A percentile compares a stretch with the other conserved stretches of the same genome.
Evolutionary conservation across 2,888 invertebrate genomes (phyloP).

Genomic region (Drosophila barbarae): DNA sequence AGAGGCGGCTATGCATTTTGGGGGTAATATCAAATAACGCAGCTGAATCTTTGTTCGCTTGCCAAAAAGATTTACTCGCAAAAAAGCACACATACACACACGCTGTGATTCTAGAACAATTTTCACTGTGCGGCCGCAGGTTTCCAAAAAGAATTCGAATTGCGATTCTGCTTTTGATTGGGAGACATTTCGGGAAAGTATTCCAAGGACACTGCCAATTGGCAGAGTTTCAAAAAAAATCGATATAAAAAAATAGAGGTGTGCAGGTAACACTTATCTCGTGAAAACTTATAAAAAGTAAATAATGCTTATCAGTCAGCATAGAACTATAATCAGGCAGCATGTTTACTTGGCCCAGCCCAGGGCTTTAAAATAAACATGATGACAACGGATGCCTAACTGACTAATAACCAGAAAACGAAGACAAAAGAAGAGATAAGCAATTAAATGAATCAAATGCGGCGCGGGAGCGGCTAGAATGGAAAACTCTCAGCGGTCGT

Average conservation of each 20-base stretch:
- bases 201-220: constrained; percentile 68
- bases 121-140: constrained; percentile 46
- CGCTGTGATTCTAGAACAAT: constrained; percentile 44
- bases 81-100: constrained; percentile 38
- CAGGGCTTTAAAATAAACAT: constrained; percentile 49
- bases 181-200: constrained; percentile 55
- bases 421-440: constrained; percentile 33
- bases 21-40: constrained; percentile 67
- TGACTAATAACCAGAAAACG: constrained; percentile 59
- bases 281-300: constrained; percentile 15
- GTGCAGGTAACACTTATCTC: constrained; percentile 52
- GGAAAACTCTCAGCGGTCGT: constrained; percentile 30
- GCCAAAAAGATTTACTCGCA: constrained; percentile 54
- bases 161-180: constrained; percentile 36
- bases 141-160: constrained; percentile 52
- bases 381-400: constrained; percentile 44
- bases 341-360: constrained; percentile 34
- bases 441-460: constrained; percentile 59
- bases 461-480: constrained; percentile 24
- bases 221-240: constrained; percentile 58
- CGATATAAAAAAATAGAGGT: neutral
- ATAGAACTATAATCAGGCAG: constrained; percentile 41
- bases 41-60: constrained; percentile 44
- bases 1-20: constrained; percentile 39
- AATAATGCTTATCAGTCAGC: constrained; percentile 54